Evolutionary conservation across 2,888 invertebrate species (phyloP).

Genomic region (Hylaea fasciaria): DNA sequence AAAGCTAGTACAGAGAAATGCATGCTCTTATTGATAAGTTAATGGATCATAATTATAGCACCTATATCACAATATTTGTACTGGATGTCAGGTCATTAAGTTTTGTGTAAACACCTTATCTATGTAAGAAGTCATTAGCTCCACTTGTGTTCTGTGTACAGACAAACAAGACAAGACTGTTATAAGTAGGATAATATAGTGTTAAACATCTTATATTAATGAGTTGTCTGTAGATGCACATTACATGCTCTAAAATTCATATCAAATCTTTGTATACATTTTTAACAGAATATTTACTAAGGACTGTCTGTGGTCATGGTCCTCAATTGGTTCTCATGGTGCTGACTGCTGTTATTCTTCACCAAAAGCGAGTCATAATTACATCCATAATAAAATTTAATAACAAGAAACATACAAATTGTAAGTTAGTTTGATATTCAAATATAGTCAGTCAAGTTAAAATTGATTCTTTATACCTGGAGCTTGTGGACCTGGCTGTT

Average conservation of each 20-base stretch:
- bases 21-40: constrained; percentile 25
- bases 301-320: too few species aligned
- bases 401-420: too few species aligned
- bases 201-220: not conserved
- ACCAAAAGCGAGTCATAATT: too few species aligned
- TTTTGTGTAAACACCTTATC: constrained; percentile 70
- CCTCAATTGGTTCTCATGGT: too few species aligned
- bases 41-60: constrained; percentile 28
- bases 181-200: constrained; percentile 1
- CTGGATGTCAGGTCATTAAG: constrained; percentile 43
- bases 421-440: too few species aligned
- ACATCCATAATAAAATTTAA: too few species aligned
- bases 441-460: not conserved
- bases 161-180: constrained; percentile 47
- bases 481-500: constrained; percentile 65
- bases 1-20: constrained; percentile 13
- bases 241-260: constrained; percentile 2
- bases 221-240: not conserved
- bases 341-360: too few species aligned
- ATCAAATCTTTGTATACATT: constrained; percentile 10
- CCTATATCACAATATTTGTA: constrained; percentile 44
- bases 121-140: constrained; percentile 66
- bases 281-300: not conserved
- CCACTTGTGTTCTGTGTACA: constrained; percentile 49
- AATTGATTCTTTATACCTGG: constrained; percentile 51